Evolutionary conservation across 2,888 invertebrate genomes (phyloP), one percentile per base, ranked within the genome.

Genomic region (Listrodromus nycthemerus): DNA sequence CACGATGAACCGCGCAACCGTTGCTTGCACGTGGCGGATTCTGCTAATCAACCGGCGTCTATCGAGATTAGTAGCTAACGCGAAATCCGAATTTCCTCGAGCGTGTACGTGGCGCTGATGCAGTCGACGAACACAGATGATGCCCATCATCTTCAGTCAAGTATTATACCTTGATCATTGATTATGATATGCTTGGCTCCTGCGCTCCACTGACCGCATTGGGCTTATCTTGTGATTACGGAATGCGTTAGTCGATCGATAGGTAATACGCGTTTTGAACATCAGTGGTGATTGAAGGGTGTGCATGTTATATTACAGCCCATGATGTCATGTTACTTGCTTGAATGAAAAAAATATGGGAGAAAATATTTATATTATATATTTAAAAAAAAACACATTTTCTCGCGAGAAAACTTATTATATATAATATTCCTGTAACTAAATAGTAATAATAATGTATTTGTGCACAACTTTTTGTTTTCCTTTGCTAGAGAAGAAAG

Each of bases 11-110:
- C 13, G 7, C 10, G 58, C 10, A 30, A 58, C 19, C 24, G 24
- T 10, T 13, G 8, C 16, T 52, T 16, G 13, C 37, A 13, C 37
- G 19, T 48, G 16, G 63, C 30, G 33, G 16, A 19, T 5, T 41
- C 71, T 41, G 13, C 37, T 41, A 71, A 71, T 71, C 71, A 71
- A 55, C 37, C 41, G 71, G 58, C 58, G 71, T 58, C 58, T 41
- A 71, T 71, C 71, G 27, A 55, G 37, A 71, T 71, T 71, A 71
- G 41, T 71, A 37, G 71, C 33, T 37, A 4, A 16, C 21, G 24
- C 33, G 71, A 33, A 37, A 58, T 71, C 41, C 30, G 37, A 71
- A 58, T 58, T 55, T 71, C 58, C 58, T 13, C 24, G 37, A 16
- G 7, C 8, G 58, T 70, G 30, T 19, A n/a, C 13, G 16, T 16